Conservation (phyloP, 2,888 invertebrate genomes). For the Nebria salina region DNA sequence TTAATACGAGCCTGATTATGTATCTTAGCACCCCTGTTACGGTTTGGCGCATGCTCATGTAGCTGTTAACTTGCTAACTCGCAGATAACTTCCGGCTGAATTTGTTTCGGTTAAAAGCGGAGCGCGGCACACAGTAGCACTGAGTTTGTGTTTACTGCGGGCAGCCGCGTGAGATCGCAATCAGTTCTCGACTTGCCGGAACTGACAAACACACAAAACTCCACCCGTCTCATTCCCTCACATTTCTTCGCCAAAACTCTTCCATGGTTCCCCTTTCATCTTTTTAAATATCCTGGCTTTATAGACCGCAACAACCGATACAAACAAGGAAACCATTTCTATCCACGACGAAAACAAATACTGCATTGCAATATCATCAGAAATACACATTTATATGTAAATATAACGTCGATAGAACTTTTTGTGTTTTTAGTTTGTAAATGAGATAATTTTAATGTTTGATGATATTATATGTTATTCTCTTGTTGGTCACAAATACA, state of each 20-base stretch:
- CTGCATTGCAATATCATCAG: neutral
- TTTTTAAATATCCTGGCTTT: neutral
- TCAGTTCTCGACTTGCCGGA: conserved; percentile 9
- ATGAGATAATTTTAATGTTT: neutral
- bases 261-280: neutral
- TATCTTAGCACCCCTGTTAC: neutral
- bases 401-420: too few species aligned
- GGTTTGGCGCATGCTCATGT: neutral
- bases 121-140: neutral
- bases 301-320: conserved; percentile 5
- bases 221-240: neutral
- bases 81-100: conserved; percentile 19
- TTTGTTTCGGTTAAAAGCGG: neutral
- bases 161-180: neutral
- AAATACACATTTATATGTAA: neutral
- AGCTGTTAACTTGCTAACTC: conserved; percentile 31
- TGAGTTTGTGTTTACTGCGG: conserved; percentile 18
- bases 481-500: neutral
- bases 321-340: conserved; percentile 11
- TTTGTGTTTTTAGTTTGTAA: too few species aligned
- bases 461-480: neutral
- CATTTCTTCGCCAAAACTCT: neutral
- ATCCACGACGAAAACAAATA: neutral
- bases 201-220: conserved; percentile 10
- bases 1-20: neutral